Evolutionary conservation across 2,113 vertebrate genomes (phyloP).

Genomic region (Lota lota): DNA sequence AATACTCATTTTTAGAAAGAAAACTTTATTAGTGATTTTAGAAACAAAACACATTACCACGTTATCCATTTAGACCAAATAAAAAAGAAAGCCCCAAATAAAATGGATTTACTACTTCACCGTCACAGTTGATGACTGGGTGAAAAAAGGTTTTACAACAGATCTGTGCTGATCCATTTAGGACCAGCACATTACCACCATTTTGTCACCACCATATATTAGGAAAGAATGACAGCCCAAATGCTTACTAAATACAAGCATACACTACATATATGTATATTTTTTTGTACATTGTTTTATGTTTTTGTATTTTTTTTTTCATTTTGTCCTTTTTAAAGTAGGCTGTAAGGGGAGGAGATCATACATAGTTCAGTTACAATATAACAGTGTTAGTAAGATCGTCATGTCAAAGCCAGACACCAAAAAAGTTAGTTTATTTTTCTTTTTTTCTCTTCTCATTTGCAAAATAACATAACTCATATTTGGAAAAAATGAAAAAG

Average conservation of each 20-base stretch:
- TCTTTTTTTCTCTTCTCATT: constrained; percentile 48
- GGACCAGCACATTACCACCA: constrained; percentile 70
- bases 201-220: constrained; percentile 75
- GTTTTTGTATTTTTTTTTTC: constrained; percentile 53
- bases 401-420: constrained; percentile 75
- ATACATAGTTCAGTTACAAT: constrained; percentile 79
- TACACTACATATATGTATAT: constrained; percentile 75
- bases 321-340: constrained; percentile 40
- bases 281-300: constrained; percentile 59
- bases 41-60: constrained; percentile 81
- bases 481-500: constrained; percentile 30
- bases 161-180: constrained; percentile 60
- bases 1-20: constrained; percentile 72
- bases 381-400: constrained; percentile 79
- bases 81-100: constrained; percentile 55
- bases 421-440: constrained; percentile 38
- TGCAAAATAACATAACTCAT: constrained; percentile 59
- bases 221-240: constrained; percentile 76
- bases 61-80: constrained; percentile 75
- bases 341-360: constrained; percentile 70
- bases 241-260: constrained; percentile 78
- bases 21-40: constrained; percentile 81
- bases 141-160: constrained; percentile 74
- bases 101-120: constrained; percentile 76
- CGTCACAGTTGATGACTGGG: constrained; percentile 76